Evolutionary conservation across 2,888 invertebrate species (phyloP).

Genomic region (Mythimna loreyi): DNA sequence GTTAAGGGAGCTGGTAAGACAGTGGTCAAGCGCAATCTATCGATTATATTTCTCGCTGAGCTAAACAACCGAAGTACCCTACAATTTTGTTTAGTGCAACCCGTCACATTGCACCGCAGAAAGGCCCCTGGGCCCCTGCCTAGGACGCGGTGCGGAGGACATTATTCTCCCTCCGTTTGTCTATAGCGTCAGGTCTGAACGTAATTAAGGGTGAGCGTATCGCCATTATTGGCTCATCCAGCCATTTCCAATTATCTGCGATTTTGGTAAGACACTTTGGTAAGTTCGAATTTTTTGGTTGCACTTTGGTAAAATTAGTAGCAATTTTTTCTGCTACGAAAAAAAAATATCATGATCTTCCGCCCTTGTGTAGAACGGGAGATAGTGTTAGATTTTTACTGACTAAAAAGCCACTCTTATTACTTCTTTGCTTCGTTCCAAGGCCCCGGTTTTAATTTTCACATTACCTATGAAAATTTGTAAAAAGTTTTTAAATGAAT

Average conservation of each 20-base stretch:
- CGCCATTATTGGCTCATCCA: slow-evolving; percentile 25
- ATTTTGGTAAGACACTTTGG: not conserved
- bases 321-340: no score
- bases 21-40: no score
- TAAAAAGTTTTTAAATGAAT: not conserved
- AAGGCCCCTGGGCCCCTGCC: not conserved
- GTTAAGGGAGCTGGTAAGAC: no score
- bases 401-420: no score
- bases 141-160: slow-evolving; percentile 23
- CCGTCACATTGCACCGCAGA: slow-evolving; percentile 7
- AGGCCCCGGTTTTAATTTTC: no score
- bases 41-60: not conserved
- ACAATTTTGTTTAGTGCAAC: slow-evolving; percentile 17
- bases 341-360: no score
- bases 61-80: not conserved
- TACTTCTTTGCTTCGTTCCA: no score
- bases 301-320: not conserved
- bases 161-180: slow-evolving; percentile 39
- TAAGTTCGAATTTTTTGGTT: not conserved
- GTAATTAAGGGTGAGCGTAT: slow-evolving; percentile 40
- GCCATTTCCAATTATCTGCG: slow-evolving; percentile 28
- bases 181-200: slow-evolving; percentile 30
- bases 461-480: no score
- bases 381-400: no score
- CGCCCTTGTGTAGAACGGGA: no score